phyloP scores from a whole-genome alignment of 2,888 invertebrate genomes.

The Scrobipalpa atriplicella region DNA sequence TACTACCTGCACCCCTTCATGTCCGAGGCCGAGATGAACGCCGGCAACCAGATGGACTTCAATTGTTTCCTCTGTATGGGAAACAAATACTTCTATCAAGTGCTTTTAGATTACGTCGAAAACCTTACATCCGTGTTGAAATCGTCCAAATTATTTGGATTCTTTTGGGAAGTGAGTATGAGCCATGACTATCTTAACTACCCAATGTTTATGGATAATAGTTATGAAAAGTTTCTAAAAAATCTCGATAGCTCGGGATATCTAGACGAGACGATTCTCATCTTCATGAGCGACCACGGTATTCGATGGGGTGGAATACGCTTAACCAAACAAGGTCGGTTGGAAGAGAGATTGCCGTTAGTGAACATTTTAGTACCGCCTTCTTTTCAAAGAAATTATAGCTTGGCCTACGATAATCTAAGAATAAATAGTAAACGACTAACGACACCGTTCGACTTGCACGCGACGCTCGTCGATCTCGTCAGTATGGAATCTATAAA shows the following conservation, averaged over 20 bases:
- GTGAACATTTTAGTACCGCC: slow-evolving; percentile 88
- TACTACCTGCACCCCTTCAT: slow-evolving; percentile 91
- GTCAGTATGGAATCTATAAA: slow-evolving; percentile 76
- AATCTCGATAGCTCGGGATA: slow-evolving; percentile 75
- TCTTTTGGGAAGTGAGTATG: slow-evolving; percentile 92
- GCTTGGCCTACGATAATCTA: slow-evolving; percentile 85
- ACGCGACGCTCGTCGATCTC: slow-evolving; percentile 90
- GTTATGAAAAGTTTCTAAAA: slow-evolving; percentile 83
- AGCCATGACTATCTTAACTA: slow-evolving; percentile 93
- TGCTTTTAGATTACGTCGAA: slow-evolving; percentile 87
- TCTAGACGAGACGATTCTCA: slow-evolving; percentile 86
- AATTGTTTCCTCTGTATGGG: slow-evolving; percentile 89
- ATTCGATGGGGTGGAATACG: slow-evolving; percentile 93
- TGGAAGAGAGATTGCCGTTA: slow-evolving; percentile 95
- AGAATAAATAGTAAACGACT: slow-evolving; percentile 85
- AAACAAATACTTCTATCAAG: slow-evolving; percentile 85
- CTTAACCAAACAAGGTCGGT: slow-evolving; percentile 91
- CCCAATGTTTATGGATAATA: slow-evolving; percentile 88
- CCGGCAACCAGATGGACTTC: slow-evolving; percentile 85
- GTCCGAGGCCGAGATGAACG: slow-evolving; percentile 85
- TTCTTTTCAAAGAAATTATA: slow-evolving; percentile 86
- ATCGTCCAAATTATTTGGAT: slow-evolving; percentile 87
- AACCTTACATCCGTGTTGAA: slow-evolving; percentile 84
- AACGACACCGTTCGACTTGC: slow-evolving; percentile 92
- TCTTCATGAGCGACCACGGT: slow-evolving; percentile 95